Conservation (phyloP, 1,140 invertebrate species). For the Drosophila cardini region DNA sequence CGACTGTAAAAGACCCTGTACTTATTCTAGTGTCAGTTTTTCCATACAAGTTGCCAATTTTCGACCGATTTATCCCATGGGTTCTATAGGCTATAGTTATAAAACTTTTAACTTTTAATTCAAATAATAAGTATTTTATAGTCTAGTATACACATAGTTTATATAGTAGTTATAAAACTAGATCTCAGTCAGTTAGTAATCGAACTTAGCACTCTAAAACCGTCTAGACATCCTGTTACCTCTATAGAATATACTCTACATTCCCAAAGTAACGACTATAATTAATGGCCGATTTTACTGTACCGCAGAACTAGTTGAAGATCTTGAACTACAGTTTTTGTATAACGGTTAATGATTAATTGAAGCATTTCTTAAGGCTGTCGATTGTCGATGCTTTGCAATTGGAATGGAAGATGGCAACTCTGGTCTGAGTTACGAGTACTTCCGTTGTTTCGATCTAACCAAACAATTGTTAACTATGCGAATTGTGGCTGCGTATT, state of each 20-base stretch:
- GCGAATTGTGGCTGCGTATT: conserved; percentile 43
- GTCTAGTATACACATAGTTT: too few relatives aligned
- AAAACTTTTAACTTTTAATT: too few relatives aligned
- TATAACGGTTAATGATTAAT: conserved; percentile 40
- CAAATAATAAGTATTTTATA: too few relatives aligned
- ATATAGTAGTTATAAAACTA: too few relatives aligned
- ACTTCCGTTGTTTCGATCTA: conserved; percentile 33
- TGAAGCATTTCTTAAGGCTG: conserved; percentile 24
- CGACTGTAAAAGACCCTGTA: too few relatives aligned
- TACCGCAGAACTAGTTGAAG: not conserved
- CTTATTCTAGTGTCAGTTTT: too few relatives aligned
- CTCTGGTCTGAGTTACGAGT: conserved; percentile 26
- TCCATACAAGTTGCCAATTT: too few relatives aligned
- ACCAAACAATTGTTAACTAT: conserved; percentile 17
- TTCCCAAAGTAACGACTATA: not conserved
- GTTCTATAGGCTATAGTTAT: too few relatives aligned
- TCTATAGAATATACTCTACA: not conserved
- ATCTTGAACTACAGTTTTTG: not conserved
- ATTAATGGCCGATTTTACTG: conserved; percentile 1
- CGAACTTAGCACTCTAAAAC: too few relatives aligned
- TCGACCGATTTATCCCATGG: too few relatives aligned
- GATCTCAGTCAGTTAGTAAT: too few relatives aligned
- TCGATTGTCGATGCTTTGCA: conserved; percentile 3
- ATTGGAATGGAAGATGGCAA: conserved; percentile 11
- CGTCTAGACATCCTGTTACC: not conserved